Conservation (phyloP, 2,888 invertebrate species). For the Eupithecia subfuscata region DNA sequence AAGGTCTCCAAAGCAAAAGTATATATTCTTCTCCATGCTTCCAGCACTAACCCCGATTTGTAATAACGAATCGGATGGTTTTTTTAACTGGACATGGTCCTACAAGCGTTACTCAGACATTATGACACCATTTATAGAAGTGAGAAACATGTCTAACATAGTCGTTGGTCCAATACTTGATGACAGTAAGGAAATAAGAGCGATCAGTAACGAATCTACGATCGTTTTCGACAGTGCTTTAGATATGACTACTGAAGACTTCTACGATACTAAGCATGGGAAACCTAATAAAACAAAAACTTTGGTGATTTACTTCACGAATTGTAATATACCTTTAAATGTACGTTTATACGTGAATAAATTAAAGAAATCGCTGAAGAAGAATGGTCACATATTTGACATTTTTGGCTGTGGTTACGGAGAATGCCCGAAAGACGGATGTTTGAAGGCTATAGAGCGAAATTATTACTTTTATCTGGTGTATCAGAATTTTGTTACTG, state of each 20-base stretch:
- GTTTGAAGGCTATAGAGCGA: constrained; percentile 52
- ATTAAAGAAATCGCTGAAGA: constrained; percentile 71
- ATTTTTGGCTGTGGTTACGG: constrained; percentile 70
- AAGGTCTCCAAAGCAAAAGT: constrained; percentile 65
- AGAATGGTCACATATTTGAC: constrained; percentile 67
- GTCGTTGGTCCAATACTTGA: constrained; percentile 60
- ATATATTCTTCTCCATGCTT: constrained; percentile 64
- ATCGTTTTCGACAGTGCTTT: not conserved
- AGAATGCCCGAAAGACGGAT: constrained; percentile 56
- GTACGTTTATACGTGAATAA: constrained; percentile 53
- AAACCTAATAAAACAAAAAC: constrained; percentile 49
- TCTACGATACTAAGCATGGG: not conserved
- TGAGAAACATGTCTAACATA: constrained; percentile 56
- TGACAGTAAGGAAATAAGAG: constrained; percentile 6
- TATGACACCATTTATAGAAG: constrained; percentile 67
- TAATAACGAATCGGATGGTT: constrained; percentile 57
- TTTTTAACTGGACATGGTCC: constrained; percentile 78
- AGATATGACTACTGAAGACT: not conserved
- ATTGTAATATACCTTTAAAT: constrained; percentile 56
- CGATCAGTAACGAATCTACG: not conserved
- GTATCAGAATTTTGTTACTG: constrained; percentile 57
- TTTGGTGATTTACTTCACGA: constrained; percentile 24
- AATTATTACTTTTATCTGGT: constrained; percentile 73
- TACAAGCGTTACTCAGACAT: constrained; percentile 74
- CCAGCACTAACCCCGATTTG: constrained; percentile 66